phyloP scores from a whole-genome alignment of 2,797 vertebrate genomes.

The Anomalospiza imberbis region DNA sequence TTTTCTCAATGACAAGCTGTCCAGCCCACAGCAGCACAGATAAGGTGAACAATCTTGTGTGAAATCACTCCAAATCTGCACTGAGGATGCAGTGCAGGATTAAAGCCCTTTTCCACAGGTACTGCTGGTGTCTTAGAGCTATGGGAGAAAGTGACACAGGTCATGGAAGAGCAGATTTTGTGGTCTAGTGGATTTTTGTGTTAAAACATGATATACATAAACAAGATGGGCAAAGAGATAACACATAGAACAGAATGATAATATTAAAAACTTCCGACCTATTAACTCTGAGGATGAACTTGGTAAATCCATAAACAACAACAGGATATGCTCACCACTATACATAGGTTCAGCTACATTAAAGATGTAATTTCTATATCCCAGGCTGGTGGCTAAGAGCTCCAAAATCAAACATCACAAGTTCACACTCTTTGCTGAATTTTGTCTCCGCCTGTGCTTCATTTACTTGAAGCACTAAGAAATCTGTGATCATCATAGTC shows the following conservation, averaged over 20 bases:
- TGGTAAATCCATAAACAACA: not conserved
- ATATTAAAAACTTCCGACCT: not conserved
- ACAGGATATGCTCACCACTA: not conserved
- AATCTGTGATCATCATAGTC: not conserved
- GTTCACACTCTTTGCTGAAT: not conserved
- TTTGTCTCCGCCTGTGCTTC: not conserved
- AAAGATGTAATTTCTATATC: not conserved
- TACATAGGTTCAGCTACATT: not conserved
- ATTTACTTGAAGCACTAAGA: not conserved
- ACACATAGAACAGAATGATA: not conserved
- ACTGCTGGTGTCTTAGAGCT: not conserved
- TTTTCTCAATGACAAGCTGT: not conserved
- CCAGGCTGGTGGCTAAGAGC: not conserved
- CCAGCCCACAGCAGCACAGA: not conserved
- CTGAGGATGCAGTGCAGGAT: not conserved
- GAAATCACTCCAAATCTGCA: not conserved
- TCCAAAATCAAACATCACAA: not conserved
- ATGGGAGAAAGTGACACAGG: not conserved
- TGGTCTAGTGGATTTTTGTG: not conserved
- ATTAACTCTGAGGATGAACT: not conserved
- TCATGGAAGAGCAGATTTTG: not conserved
- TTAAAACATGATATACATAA: not conserved
- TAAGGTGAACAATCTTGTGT: accelerated
- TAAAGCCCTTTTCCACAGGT: not conserved
- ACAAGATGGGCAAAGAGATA: not conserved